Base-by-base conservation (phyloP, 2,113 vertebrate genomes). In the Rhinolophus sinicus region DNA sequence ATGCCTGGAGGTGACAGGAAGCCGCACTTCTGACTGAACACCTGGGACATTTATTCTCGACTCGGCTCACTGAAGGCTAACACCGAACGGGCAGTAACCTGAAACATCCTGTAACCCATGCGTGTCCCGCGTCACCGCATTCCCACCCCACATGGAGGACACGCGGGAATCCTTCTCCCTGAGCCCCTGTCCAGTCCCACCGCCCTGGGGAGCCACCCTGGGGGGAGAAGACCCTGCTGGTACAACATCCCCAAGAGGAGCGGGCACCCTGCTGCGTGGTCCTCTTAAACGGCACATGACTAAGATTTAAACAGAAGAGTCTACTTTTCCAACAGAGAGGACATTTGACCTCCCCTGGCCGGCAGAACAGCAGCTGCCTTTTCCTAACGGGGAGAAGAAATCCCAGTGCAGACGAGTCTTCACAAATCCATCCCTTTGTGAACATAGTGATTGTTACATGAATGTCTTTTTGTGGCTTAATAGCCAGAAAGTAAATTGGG, bases 1-100 rank as follows among this genome's bases (percentile, higher is more conserved):
- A n/a, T 0, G 44, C 30, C 30, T 40, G 5, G 22, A 67, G 56
- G 30, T 1, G 44, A 38, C 0, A 0, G 4, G 60, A 13, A 26
- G 40, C 0, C 4, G 30, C 47, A 4, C 40, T 30, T 62, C 2
- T 26, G 62, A 30, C 16, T 2, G 2, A 26, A 38, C 30, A 16
- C 6, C 4, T 30, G 30, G 33, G 54, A 38, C 7, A 0, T 50
- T n/a, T n/a, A 0, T 22, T 62, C 12, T 58, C 90, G 15, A 21
- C 50, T 35, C 18, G 4, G 76, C 5, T 35, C 47, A 10, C 13
- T 15, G 18, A 56, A 52, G 47, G 35, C 19, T 0, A 22, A 60
- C 22, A 40, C 21, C 0, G 38, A 2, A 4, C 52, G 2, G 5
- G 44, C 40, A n/a, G 56, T 35, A 30, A 50, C 6, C 40, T 3